Evolutionary conservation across 2,888 invertebrate species (phyloP).

Genomic region (Synergus umbraculus): DNA sequence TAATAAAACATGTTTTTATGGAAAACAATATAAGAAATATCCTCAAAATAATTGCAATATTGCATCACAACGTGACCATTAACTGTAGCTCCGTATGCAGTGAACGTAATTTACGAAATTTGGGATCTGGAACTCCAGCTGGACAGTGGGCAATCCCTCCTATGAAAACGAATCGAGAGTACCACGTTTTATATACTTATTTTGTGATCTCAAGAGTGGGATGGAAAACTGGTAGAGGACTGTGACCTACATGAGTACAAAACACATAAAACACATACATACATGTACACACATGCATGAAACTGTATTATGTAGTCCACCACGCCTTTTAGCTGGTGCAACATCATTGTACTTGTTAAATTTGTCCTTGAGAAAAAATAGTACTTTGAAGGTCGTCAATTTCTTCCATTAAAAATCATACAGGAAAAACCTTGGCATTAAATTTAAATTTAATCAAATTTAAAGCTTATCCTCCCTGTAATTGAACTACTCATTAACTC

Average conservation of each 20-base stretch:
- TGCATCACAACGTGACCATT: not conserved
- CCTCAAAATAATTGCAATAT: not conserved
- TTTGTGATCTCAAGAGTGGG: constrained; percentile 8
- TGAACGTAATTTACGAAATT: not conserved
- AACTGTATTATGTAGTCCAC: not conserved
- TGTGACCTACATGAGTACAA: constrained; percentile 6
- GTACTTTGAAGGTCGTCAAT: not conserved
- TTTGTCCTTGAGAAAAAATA: not conserved
- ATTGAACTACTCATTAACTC: no score
- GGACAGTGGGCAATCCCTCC: not conserved
- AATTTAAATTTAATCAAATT: no score
- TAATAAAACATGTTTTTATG: not conserved
- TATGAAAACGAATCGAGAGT: not conserved
- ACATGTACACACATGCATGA: not conserved
- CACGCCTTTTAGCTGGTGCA: not conserved
- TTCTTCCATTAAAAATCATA: not conserved
- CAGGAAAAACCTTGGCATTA: not conserved
- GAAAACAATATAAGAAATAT: not conserved
- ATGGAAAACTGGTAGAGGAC: not conserved
- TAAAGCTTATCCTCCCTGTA: no score
- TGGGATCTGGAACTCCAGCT: not conserved
- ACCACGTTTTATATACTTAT: not conserved
- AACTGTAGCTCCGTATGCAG: not conserved
- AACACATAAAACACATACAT: not conserved
- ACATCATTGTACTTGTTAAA: not conserved